phyloP scores from a whole-genome alignment of 2,888 invertebrate genomes.

The Papilio demoleus region DNA sequence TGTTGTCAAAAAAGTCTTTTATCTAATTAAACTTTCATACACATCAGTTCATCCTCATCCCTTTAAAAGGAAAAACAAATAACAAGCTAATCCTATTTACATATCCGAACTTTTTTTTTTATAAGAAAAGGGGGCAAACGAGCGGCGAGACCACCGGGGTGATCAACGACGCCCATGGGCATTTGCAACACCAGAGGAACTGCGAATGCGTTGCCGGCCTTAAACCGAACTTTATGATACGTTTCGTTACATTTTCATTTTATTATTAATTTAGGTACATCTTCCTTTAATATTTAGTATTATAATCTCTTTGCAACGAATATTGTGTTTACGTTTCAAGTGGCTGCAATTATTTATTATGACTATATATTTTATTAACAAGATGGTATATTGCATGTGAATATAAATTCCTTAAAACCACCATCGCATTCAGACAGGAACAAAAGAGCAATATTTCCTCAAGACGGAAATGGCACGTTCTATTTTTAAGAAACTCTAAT shows the following conservation, averaged over 20 bases:
- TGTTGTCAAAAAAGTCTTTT: too few relatives aligned
- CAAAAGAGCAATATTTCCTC: slow-evolving; percentile 71
- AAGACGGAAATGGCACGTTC: slow-evolving; percentile 76
- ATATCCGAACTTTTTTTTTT: too few relatives aligned
- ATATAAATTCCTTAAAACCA: slow-evolving; percentile 49
- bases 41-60: too few relatives aligned
- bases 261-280: background rate
- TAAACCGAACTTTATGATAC: background rate
- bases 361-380: background rate
- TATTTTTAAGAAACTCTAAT: slow-evolving; percentile 74
- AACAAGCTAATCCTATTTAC: background rate
- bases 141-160: too few relatives aligned
- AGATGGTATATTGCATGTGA: background rate
- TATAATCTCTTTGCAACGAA: background rate
- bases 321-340: background rate
- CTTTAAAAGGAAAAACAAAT: background rate
- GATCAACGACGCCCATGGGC: too few relatives aligned
- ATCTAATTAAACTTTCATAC: too few relatives aligned
- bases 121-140: too few relatives aligned
- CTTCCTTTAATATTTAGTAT: background rate
- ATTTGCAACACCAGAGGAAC: too few relatives aligned
- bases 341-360: background rate
- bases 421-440: slow-evolving; percentile 60
- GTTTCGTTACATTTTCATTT: background rate
- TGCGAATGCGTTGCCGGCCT: too few relatives aligned